These are phyloP conservation scores for Phymastichus coffea DNA, from an alignment of 1,140 invertebrate genomes.

Conservation along the genomic window DNA sequence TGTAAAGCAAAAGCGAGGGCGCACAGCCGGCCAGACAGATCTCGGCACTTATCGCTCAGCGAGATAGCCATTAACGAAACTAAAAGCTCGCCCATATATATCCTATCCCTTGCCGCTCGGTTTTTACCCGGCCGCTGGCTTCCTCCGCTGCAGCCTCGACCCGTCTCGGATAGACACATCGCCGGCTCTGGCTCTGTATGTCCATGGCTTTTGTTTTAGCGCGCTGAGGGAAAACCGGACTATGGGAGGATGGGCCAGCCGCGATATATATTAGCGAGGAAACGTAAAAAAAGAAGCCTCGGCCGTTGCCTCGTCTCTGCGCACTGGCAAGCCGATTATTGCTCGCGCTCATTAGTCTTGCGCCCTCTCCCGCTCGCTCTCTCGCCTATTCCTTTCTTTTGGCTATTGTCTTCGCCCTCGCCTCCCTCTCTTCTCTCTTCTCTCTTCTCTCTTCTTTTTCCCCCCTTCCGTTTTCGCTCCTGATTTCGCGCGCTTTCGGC, in stretches of 20 bases:
- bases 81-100: constrained; percentile 56
- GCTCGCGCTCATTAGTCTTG: constrained; percentile 13
- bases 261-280: no score
- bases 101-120: constrained; percentile 18
- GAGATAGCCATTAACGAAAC: constrained; percentile 57
- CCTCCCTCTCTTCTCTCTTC: no score
- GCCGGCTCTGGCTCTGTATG: background rate
- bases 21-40: constrained; percentile 55
- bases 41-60: constrained; percentile 56
- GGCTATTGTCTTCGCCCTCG: no score
- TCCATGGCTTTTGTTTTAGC: background rate
- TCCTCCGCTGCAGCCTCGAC: background rate
- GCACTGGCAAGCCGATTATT: constrained; percentile 12
- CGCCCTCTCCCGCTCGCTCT: background rate
- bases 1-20: constrained; percentile 47
- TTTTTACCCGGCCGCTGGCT: background rate
- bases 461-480: no score
- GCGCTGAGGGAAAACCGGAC: no score
- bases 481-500: no score
- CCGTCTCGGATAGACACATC: background rate
- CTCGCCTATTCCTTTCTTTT: no score
- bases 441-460: no score
- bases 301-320: background rate
- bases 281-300: no score
- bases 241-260: no score